A percentile compares a stretch with the other conserved stretches of the same genome.
Evolutionary conservation across 2,797 vertebrate genomes (phyloP).

Genomic region (Channa striata): DNA sequence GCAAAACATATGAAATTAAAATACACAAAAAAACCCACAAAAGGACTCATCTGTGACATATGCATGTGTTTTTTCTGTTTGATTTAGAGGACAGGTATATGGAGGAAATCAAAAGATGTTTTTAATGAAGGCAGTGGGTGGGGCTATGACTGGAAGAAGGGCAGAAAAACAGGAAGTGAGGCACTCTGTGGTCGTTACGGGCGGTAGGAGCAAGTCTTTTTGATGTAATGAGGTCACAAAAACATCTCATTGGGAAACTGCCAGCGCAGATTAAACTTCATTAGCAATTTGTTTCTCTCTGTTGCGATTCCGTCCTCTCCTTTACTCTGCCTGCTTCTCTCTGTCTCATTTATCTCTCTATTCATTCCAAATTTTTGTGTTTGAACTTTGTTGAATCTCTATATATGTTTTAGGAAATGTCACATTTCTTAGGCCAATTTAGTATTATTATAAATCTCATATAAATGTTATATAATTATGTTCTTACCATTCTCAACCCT

Average conservation of each 20-base stretch:
- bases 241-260: constrained; percentile 59
- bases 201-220: constrained; percentile 37
- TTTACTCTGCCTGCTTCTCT: not conserved
- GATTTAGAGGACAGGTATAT: not conserved
- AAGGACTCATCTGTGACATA: too few species aligned
- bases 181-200: constrained; percentile 28
- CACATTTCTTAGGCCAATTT: too few species aligned
- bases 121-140: constrained; percentile 2
- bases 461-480: too few species aligned
- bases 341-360: not conserved
- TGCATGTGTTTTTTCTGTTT: not conserved
- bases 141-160: not conserved
- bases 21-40: too few species aligned
- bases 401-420: too few species aligned
- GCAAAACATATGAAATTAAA: too few species aligned
- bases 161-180: constrained; percentile 27
- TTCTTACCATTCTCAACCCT: not conserved
- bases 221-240: constrained; percentile 69
- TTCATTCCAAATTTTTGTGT: too few species aligned
- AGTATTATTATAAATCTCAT: too few species aligned
- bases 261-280: constrained; percentile 60
- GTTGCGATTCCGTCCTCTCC: not conserved
- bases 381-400: too few species aligned
- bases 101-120: not conserved
- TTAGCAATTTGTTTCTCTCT: constrained; percentile 39